A percentile compares a stretch with the other conserved stretches of the same genome.
Conservation (phyloP, 2,113 vertebrate genomes). For the Tursiops truncatus region DNA sequence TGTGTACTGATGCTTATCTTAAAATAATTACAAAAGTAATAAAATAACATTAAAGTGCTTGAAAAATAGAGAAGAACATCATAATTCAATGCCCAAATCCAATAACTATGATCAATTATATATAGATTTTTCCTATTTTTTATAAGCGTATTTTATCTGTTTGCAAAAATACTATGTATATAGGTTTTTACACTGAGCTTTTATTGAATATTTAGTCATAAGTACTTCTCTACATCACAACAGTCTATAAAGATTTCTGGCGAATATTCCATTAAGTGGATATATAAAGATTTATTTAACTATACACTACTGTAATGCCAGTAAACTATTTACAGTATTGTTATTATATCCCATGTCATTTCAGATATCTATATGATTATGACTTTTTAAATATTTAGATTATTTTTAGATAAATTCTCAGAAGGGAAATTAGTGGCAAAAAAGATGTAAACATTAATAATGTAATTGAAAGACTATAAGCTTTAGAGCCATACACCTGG, state of each 20-base stretch:
- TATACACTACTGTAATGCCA: background rate
- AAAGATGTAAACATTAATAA: background rate
- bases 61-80: background rate
- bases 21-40: background rate
- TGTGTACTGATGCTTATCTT: background rate
- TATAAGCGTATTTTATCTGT: background rate
- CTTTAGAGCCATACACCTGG: background rate
- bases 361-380: background rate
- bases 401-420: slow-evolving; percentile 43
- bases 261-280: background rate
- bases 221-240: background rate
- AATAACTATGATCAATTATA: background rate
- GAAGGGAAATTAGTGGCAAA: background rate
- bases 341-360: background rate
- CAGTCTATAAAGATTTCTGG: background rate
- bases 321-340: background rate
- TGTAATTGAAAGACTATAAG: background rate
- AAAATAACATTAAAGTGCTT: background rate
- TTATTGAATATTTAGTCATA: background rate
- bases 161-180: background rate
- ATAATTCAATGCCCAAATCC: background rate
- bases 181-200: background rate
- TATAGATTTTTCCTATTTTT: slow-evolving; percentile 8
- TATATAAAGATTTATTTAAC: slow-evolving; percentile 30
- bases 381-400: slow-evolving; percentile 22